Evolutionary conservation across 1,140 invertebrate species (phyloP), one percentile per base, ranked within the genome.

Genomic region (Heterodera schachtii): DNA sequence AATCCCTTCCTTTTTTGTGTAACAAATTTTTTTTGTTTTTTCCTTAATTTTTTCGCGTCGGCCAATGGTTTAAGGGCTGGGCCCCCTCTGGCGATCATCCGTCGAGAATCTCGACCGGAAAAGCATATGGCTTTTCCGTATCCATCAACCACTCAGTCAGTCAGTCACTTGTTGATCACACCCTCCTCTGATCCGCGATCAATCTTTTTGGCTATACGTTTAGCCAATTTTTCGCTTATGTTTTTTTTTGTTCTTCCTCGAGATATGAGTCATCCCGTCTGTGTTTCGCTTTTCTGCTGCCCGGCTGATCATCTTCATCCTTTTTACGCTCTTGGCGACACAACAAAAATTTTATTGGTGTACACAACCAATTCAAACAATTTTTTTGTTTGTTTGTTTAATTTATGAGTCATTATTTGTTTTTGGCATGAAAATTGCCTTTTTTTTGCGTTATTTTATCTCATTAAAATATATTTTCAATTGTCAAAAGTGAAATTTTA

Each of bases 161-260:
- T 64, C 57, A 64, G 1, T 64, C 57, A 64, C 57, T 64, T 64
- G 57, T 64, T 64, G 57, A 64, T 64, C 57, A 64, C 57, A 64
- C 57, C 13, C 11, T 64, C 57, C 11, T 11, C 13, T 11, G 19
- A 52, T 52, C 49, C 19, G 4, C 57, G 57, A 64, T 64, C 57
- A 64, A 64, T 64, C 57, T 64, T 64, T 64, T 64, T 52, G 11
- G 57, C 57, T 64, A 19, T 64, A 64, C 57, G 57, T 64, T 64
- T 64, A 5, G 57, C 57, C 57, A 64, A 21, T 64, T 64, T 64
- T 64, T 64, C 16, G 13, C 57, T 19, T 19, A 19, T 19, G 57
- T 19, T 64, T 16, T 64, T 64, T 64, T 64, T 64, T 64, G 57
- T 64, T 52, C 57, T 11, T 64, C 57, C 13, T 64, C 19, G 57